Percentiles rank a stretch among this genome's conserved stretches.
phyloP scores from a whole-genome alignment of 2,888 invertebrate species.

The Gasteruption jaculator region DNA sequence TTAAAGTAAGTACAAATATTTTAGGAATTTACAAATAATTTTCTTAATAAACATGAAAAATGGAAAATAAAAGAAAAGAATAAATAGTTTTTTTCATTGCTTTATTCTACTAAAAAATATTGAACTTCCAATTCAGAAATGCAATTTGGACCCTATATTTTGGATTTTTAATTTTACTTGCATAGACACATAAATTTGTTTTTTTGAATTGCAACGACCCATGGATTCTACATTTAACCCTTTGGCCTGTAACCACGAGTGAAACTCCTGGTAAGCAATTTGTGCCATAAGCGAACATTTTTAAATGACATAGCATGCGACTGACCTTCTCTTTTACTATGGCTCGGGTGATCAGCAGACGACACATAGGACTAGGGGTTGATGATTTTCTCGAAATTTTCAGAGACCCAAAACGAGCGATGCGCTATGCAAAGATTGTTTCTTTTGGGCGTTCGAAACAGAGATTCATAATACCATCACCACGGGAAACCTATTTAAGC shows the following conservation, averaged over 20 bases:
- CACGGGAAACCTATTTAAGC: constrained; percentile 74
- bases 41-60: background rate
- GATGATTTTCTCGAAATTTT: too few relatives aligned
- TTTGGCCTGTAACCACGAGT: too few relatives aligned
- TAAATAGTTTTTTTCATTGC: constrained; percentile 1
- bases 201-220: too few relatives aligned
- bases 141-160: too few relatives aligned
- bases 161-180: background rate
- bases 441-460: constrained; percentile 88
- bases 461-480: constrained; percentile 91
- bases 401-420: constrained; percentile 89
- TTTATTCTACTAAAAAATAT: background rate
- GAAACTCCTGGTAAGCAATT: too few relatives aligned
- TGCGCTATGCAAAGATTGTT: constrained; percentile 90
- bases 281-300: too few relatives aligned
- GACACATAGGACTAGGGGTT: too few relatives aligned
- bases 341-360: too few relatives aligned
- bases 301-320: too few relatives aligned
- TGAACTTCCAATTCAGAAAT: too few relatives aligned
- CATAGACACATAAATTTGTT: constrained; percentile 17
- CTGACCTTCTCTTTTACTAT: too few relatives aligned
- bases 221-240: too few relatives aligned
- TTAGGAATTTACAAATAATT: background rate
- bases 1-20: constrained; percentile 60
- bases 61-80: background rate